These are phyloP conservation scores for Stramonita haemastoma DNA, from an alignment of 2,888 invertebrate species.

Conservation along the genomic window DNA sequence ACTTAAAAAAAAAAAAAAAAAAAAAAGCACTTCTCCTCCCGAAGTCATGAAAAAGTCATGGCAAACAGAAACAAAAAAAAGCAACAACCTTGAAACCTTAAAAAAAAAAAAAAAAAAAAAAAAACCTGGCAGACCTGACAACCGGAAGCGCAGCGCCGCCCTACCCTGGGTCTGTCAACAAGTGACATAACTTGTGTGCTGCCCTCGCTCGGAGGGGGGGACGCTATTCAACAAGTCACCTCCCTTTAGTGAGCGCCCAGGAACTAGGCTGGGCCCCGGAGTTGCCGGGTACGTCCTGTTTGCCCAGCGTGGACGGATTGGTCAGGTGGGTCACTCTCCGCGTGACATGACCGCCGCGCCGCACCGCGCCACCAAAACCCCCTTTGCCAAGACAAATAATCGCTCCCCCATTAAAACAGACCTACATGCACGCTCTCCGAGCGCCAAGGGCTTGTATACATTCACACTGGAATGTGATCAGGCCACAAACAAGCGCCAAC, in stretches of 20 bases:
- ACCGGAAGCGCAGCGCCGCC: not conserved
- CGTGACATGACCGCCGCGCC: not conserved
- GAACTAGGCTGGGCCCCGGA: slow-evolving; percentile 25
- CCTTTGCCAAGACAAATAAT: not conserved
- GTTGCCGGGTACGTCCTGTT: slow-evolving; percentile 22
- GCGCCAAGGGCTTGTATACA: not conserved
- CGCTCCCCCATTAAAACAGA: not conserved
- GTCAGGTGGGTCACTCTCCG: slow-evolving; percentile 16
- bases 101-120: too few species aligned
- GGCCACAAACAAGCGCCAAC: too few species aligned
- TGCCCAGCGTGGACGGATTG: not conserved
- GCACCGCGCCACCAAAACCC: not conserved
- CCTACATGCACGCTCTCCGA: slow-evolving; percentile 8
- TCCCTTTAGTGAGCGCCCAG: slow-evolving; percentile 25
- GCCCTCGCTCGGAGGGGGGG: slow-evolving; percentile 15
- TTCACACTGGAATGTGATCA: not conserved
- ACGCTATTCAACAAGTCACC: slow-evolving; percentile 33
- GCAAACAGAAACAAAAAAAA: too few species aligned
- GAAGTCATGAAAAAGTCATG: too few species aligned
- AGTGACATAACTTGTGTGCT: slow-evolving; percentile 33
- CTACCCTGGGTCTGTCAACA: slow-evolving; percentile 39
- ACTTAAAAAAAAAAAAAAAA: too few species aligned
- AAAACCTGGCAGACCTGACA: not conserved
- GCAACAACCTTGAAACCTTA: too few species aligned
- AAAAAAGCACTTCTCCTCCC: too few species aligned